Percentiles rank a stretch among this genome's conserved stretches.
Evolutionary conservation across 1,140 invertebrate genomes (phyloP).

Genomic region (Telenomus remus): DNA sequence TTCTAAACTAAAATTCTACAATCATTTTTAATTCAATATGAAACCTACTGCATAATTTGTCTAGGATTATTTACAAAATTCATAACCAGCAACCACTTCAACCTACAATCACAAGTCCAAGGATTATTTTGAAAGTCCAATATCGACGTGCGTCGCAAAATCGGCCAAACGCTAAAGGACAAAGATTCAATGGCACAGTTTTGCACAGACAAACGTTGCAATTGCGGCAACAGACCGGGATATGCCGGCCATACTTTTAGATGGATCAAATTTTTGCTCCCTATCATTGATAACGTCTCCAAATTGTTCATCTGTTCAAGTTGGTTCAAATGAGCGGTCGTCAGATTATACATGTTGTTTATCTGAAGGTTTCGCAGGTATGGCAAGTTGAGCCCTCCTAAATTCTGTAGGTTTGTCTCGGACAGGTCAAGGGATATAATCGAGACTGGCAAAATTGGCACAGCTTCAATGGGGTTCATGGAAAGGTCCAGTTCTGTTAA

Average conservation of each 20-base stretch:
- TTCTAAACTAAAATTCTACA: no score
- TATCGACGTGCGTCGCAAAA: constrained; percentile 64
- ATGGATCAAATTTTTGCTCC: constrained; percentile 57
- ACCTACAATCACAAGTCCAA: constrained; percentile 72
- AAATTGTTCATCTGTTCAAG: constrained; percentile 67
- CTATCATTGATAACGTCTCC: constrained; percentile 61
- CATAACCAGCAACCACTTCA: constrained; percentile 68
- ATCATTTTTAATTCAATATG: constrained; percentile 5
- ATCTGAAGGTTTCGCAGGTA: constrained; percentile 59
- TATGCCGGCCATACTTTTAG: constrained; percentile 60
- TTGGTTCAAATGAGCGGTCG: constrained; percentile 64
- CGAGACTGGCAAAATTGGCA: constrained; percentile 63
- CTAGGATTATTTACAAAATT: constrained; percentile 61
- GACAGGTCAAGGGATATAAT: constrained; percentile 68
- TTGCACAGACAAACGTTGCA: constrained; percentile 64
- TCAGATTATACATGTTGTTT: constrained; percentile 67
- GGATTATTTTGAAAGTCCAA: constrained; percentile 72
- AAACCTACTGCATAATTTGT: constrained; percentile 67
- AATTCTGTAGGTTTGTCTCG: constrained; percentile 60
- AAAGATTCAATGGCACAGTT: constrained; percentile 63
- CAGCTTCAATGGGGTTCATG: constrained; percentile 63
- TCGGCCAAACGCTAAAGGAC: constrained; percentile 57
- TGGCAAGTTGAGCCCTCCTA: constrained; percentile 62
- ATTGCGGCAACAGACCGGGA: constrained; percentile 57
- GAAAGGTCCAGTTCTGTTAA: constrained; percentile 68